phyloP scores from a whole-genome alignment of 2,797 vertebrate species.

The Rhadinocentrus ornatus region DNA sequence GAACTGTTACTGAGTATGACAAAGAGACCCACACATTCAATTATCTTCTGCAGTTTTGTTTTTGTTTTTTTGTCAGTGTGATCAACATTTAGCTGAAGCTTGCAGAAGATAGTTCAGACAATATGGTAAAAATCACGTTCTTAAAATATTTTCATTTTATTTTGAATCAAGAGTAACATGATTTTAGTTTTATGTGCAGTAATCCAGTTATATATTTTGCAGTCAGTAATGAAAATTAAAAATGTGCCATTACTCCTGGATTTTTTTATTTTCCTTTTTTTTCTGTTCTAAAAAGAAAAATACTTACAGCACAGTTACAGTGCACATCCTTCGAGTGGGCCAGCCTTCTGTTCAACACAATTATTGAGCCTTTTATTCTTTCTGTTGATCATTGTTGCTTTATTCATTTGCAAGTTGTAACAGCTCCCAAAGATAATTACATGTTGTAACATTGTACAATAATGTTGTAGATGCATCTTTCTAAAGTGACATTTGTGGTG shows the following conservation, averaged over 20 bases:
- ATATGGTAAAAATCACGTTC: slow-evolving; percentile 15
- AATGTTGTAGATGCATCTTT: neutral
- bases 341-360: neutral
- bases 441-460: neutral
- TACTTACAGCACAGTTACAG: neutral
- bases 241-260: slow-evolving; percentile 27
- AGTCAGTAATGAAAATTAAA: slow-evolving; percentile 21
- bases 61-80: slow-evolving; percentile 32
- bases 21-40: slow-evolving; percentile 60
- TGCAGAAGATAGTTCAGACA: slow-evolving; percentile 29
- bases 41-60: slow-evolving; percentile 54
- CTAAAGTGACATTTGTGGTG: neutral
- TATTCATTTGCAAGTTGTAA: neutral
- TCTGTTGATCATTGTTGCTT: neutral
- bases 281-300: neutral
- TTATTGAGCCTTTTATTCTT: neutral
- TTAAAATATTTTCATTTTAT: slow-evolving; percentile 40
- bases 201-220: slow-evolving; percentile 9
- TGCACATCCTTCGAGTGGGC: neutral
- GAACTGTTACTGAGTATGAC: slow-evolving; percentile 61
- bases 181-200: slow-evolving; percentile 17
- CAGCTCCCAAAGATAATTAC: neutral
- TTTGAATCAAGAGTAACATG: slow-evolving; percentile 20
- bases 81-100: slow-evolving; percentile 35
- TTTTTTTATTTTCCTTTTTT: slow-evolving; percentile 4